Evolutionary conservation across 2,888 invertebrate species (phyloP).

Genomic region (Peribatodes rhomboidaria): DNA sequence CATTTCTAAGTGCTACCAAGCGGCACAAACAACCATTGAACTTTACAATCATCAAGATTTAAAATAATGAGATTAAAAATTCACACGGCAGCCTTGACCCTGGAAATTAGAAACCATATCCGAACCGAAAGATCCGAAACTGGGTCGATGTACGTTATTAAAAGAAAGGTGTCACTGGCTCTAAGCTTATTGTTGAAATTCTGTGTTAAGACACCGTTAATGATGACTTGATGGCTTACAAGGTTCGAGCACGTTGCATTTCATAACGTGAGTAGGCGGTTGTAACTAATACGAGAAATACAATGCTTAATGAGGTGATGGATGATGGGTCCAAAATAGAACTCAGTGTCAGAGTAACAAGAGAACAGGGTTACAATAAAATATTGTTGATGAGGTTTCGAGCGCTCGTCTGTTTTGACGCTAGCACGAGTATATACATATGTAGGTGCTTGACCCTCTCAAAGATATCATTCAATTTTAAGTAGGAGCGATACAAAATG

Average conservation of each 20-base stretch:
- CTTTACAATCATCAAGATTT: slow-evolving; percentile 4
- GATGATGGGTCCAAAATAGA: slow-evolving; percentile 23
- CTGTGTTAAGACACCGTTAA: slow-evolving; percentile 37
- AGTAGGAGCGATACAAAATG: no score
- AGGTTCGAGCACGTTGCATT: slow-evolving; percentile 26
- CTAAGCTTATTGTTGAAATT: slow-evolving; percentile 30
- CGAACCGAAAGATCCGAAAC: slow-evolving; percentile 29
- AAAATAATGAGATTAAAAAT: slow-evolving; percentile 21
- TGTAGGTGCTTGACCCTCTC: slow-evolving; percentile 6
- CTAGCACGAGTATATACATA: no score
- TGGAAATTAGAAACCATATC: slow-evolving; percentile 46
- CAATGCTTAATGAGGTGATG: slow-evolving; percentile 32
- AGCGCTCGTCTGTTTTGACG: slow-evolving; percentile 1
- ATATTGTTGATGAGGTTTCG: not conserved
- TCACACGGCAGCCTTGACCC: slow-evolving; percentile 42
- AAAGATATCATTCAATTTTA: not conserved
- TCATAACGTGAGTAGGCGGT: slow-evolving; percentile 33
- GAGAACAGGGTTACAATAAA: slow-evolving; percentile 5
- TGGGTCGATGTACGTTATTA: slow-evolving; percentile 28
- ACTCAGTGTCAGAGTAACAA: slow-evolving; percentile 15
- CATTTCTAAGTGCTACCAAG: not conserved
- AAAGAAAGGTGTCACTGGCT: slow-evolving; percentile 38
- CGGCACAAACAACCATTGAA: not conserved
- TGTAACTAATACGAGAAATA: slow-evolving; percentile 24
- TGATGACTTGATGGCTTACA: slow-evolving; percentile 29